phyloP scores from a whole-genome alignment of 2,113 vertebrate genomes.

The Pseudopipra pipra region DNA sequence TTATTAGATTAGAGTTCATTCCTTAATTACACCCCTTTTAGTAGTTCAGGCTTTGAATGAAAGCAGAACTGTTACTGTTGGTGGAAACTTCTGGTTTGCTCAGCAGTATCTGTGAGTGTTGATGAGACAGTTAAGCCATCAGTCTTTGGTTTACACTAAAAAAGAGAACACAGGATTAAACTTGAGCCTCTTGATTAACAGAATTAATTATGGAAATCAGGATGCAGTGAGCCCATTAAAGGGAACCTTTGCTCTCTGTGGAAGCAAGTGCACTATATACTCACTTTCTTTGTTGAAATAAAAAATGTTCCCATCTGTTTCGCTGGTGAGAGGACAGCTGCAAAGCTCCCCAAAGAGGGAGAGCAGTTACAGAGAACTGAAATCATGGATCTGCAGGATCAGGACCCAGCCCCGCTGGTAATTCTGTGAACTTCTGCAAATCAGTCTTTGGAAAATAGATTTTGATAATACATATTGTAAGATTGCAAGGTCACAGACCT shows the following conservation, averaged over 20 bases:
- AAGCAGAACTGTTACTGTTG: neutral
- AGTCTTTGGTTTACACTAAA: neutral
- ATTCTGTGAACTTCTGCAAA: neutral
- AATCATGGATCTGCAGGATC: neutral
- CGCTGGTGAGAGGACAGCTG: constrained; percentile 6
- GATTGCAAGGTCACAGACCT: neutral
- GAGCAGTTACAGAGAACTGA: neutral
- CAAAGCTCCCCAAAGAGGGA: neutral
- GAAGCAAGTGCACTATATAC: neutral
- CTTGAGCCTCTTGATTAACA: neutral
- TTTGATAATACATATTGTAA: neutral
- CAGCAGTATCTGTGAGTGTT: neutral
- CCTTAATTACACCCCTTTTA: neutral
- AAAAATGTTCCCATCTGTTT: constrained; percentile 34
- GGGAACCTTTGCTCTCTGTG: constrained; percentile 6
- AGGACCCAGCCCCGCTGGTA: neutral
- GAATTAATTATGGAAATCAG: constrained; percentile 35
- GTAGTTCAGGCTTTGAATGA: neutral
- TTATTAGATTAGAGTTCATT: neutral
- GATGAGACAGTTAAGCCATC: neutral
- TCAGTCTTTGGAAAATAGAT: neutral
- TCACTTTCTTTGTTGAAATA: neutral
- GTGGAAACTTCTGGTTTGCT: neutral
- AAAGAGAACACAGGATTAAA: neutral
- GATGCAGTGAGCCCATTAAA: neutral